Percentiles rank a stretch among this genome's conserved stretches.
Conservation (phyloP, 1,140 invertebrate genomes). For the Drosophila nebulosa region DNA sequence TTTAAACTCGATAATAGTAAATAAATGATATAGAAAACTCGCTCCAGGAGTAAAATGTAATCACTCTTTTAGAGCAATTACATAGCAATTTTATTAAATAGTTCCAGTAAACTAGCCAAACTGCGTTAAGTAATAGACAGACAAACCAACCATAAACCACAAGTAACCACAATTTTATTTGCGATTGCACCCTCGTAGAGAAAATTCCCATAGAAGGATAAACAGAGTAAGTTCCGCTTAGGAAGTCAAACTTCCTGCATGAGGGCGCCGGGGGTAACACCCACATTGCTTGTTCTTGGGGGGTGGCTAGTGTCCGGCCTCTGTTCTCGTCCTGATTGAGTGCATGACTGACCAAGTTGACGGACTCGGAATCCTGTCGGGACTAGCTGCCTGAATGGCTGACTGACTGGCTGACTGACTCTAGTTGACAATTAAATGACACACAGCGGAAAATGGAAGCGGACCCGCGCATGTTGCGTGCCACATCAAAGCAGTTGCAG, state of each 20-base stretch:
- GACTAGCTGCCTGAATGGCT: conserved; percentile 6
- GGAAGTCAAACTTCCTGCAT: conserved; percentile 68
- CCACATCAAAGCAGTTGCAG: conserved; percentile 69
- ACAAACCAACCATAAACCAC: conserved; percentile 35
- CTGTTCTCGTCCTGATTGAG: conserved; percentile 63
- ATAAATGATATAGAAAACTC: too few species aligned
- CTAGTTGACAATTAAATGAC: conserved; percentile 59
- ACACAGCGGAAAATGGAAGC: conserved; percentile 68
- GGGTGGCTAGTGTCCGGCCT: conserved; percentile 34
- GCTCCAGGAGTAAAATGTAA: too few species aligned
- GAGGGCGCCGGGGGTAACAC: conserved; percentile 15
- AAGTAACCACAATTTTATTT: conserved; percentile 13
- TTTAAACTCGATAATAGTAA: too few species aligned
- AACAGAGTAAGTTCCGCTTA: conserved; percentile 60
- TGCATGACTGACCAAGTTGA: conserved; percentile 70
- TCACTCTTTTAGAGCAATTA: too few species aligned
- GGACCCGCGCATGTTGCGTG: conserved; percentile 52
- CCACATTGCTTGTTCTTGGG: conserved; percentile 17
- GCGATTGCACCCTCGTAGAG: conserved; percentile 8
- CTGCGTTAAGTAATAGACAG: background rate
- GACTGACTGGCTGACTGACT: conserved; percentile 27
- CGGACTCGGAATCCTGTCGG: conserved; percentile 20
- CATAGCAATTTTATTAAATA: background rate
- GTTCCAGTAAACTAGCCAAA: background rate
- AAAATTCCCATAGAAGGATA: conserved; percentile 67